Base-by-base conservation (phyloP, 2,888 invertebrate species). In the Shargacucullia verbasci region DNA sequence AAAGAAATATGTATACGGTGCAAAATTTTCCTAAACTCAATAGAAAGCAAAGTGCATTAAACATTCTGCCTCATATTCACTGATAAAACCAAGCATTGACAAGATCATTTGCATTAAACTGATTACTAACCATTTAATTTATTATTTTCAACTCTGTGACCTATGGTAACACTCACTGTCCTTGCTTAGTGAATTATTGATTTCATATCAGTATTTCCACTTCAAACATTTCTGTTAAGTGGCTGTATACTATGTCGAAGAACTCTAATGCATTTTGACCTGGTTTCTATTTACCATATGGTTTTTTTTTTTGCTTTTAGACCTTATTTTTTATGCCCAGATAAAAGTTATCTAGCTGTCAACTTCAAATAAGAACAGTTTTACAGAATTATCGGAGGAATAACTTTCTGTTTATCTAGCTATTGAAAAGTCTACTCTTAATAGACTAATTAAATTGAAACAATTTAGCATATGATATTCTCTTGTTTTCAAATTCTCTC, bases 181-280 rank as follows among this genome's bases (percentile, higher is more conserved):
- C 59, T 65, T 70, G 71, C 39, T 12, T 39, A 15, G 13, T 29
- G 13, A n/a, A 41, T 48, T 65, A 70, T 67, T 67, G 67, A 70
- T 70, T 70, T 54, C 35, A 14, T 49, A 43, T 59, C 58, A 2
- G 7, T 29, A 29, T 29, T 29, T 29, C 29, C 29, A 29, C 29
- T 29, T 20, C 7, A 29, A 27, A 47, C 49, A 38, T 33, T 64
- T 12, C 35, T 12, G 14, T 35, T 33, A 34, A 25, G 34, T 56
- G 25, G 12, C 29, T 25, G 44, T 34, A 41, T 41, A 29, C 27
- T 7, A 29, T 37, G 2, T 29, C 25, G 2, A 11, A n/a, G 8
- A 33, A 39, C 13, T 35, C 27, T 29, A 20, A 12, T 34, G 12
- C 20, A 34, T 34, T 43, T 8, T 14, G 14, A 45, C 20, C 8